phyloP scores from a whole-genome alignment of 1,140 invertebrate genomes.

The Sycobia sp. region DNA sequence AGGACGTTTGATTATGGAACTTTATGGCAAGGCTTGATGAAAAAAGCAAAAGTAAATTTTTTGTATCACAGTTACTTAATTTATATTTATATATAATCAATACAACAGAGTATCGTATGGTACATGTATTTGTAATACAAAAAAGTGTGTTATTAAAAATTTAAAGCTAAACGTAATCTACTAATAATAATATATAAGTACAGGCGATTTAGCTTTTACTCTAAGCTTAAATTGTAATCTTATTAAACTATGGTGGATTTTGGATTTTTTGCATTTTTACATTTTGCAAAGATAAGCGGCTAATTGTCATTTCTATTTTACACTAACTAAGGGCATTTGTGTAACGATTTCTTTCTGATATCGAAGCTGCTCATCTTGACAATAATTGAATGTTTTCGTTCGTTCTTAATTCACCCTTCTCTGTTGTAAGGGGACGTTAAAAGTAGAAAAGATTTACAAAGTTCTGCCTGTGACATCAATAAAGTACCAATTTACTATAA shows the following conservation, averaged over 20 bases:
- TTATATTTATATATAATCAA: slow-evolving; percentile 40
- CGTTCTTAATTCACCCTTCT: neutral
- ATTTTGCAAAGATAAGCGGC: slow-evolving; percentile 10
- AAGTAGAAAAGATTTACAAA: too few relatives aligned
- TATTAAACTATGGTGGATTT: slow-evolving; percentile 5
- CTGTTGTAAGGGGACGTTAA: too few relatives aligned
- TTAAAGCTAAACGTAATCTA: slow-evolving; percentile 24
- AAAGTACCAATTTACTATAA: slow-evolving; percentile 7
- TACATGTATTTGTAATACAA: slow-evolving; percentile 30
- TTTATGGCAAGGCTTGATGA: too few relatives aligned
- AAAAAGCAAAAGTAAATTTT: slow-evolving; percentile 12
- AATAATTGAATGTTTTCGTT: neutral
- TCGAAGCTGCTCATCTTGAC: slow-evolving; percentile 5
- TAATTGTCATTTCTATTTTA: slow-evolving; percentile 2
- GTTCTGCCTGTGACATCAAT: neutral
- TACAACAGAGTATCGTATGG: slow-evolving; percentile 28
- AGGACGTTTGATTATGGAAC: too few relatives aligned
- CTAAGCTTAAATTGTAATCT: slow-evolving; percentile 27
- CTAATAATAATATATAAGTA: slow-evolving; percentile 22
- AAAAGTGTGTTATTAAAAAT: slow-evolving; percentile 2
- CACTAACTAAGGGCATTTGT: too few relatives aligned
- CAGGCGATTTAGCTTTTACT: slow-evolving; percentile 19
- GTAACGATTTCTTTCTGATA: too few relatives aligned
- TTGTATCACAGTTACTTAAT: slow-evolving; percentile 44
- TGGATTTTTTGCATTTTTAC: slow-evolving; percentile 28